Percentiles rank a stretch among this genome's conserved stretches.
Evolutionary conservation across 1,140 invertebrate genomes (phyloP).

Genomic region (Pogonomyrmex californicus): DNA sequence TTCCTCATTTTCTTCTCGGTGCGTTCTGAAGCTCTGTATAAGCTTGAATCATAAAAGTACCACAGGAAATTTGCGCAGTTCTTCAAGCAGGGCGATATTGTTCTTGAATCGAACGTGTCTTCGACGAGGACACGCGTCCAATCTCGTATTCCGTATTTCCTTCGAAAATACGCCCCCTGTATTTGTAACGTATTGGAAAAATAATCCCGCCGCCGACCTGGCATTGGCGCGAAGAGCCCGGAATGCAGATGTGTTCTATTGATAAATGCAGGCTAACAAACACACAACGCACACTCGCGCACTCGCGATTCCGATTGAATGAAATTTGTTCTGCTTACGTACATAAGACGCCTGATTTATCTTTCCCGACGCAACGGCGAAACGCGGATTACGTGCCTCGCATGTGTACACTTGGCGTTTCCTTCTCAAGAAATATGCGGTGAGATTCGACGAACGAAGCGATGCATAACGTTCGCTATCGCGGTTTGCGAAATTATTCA

Average conservation of each 20-base stretch:
- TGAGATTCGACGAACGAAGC: conserved; percentile 40
- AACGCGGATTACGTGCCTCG: conserved; percentile 57
- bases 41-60: neutral
- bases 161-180: conserved; percentile 35
- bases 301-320: conserved; percentile 46
- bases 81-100: neutral
- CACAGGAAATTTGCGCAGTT: neutral
- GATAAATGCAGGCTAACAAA: conserved; percentile 61
- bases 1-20: neutral
- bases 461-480: conserved; percentile 18
- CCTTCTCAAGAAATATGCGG: conserved; percentile 35
- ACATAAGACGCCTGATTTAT: conserved; percentile 61
- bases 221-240: conserved; percentile 19
- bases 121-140: neutral
- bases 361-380: conserved; percentile 49
- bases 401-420: conserved; percentile 28
- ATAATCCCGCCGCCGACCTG: conserved; percentile 37
- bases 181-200: conserved; percentile 56
- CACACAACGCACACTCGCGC: conserved; percentile 11
- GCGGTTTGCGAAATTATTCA: conserved; percentile 2
- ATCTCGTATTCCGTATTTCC: conserved; percentile 40
- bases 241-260: conserved; percentile 58
- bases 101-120: neutral
- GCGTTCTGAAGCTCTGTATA: neutral
- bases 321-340: conserved; percentile 62